phyloP scores from a whole-genome alignment of 92 coral and sea anemone species.

The Actinernus sp. region DNA sequence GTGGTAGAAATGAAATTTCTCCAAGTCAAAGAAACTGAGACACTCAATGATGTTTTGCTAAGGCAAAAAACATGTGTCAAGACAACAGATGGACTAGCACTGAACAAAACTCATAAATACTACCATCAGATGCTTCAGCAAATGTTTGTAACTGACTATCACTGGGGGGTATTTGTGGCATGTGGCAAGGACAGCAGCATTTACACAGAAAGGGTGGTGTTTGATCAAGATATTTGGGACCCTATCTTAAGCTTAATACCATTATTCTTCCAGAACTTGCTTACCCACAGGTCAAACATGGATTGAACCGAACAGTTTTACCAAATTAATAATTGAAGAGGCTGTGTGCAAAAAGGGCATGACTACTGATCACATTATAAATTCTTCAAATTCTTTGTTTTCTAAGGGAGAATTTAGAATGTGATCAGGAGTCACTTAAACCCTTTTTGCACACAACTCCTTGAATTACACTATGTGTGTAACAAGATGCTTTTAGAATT shows the following conservation, averaged over 20 bases:
- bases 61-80: constrained; percentile 12
- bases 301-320: no score
- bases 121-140: constrained; percentile 21
- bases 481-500: no score
- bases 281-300: constrained; percentile 8
- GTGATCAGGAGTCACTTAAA: no score
- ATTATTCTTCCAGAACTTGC: constrained; percentile 5
- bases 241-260: constrained; percentile 6
- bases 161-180: constrained; percentile 9
- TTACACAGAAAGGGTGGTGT: constrained; percentile 2
- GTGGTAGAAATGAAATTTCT: constrained; percentile 40
- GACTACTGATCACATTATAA: no score
- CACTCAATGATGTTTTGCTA: constrained; percentile 11
- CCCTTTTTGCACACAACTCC: no score
- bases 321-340: no score
- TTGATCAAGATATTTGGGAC: constrained; percentile 11
- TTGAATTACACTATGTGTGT: no score
- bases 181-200: constrained; percentile 9
- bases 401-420: no score
- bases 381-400: no score
- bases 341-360: no score
- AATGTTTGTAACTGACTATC: constrained; percentile 43
- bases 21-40: constrained; percentile 23
- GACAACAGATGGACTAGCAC: constrained; percentile 10
- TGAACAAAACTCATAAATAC: constrained; percentile 23